A percentile compares a stretch with the other conserved stretches of the same genome.
phyloP scores from a whole-genome alignment of 2,797 vertebrate species.

The Delichon dasypus region DNA sequence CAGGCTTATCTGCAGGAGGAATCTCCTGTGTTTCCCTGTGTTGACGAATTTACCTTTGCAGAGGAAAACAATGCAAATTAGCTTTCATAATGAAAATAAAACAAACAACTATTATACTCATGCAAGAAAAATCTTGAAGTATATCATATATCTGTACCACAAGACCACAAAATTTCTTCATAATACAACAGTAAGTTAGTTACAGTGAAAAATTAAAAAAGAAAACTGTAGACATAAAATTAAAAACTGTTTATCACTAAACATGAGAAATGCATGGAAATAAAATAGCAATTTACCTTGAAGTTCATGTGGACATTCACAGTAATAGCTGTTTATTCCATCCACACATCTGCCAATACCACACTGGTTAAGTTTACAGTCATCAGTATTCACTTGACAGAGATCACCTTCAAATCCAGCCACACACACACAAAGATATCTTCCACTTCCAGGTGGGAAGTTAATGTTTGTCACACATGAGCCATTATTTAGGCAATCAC shows the following conservation, averaged over 20 bases:
- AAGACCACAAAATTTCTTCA: background rate
- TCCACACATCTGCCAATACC: slow-evolving; percentile 82
- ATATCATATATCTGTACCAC: background rate
- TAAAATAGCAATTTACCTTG: slow-evolving; percentile 75
- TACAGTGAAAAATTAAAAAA: background rate
- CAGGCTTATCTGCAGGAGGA: background rate
- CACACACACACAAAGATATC: slow-evolving; percentile 82
- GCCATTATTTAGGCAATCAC: slow-evolving; percentile 85
- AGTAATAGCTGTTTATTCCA: slow-evolving; percentile 81
- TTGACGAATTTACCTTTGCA: background rate
- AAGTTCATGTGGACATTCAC: slow-evolving; percentile 83
- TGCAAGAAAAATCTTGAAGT: background rate
- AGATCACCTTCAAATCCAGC: slow-evolving; percentile 80
- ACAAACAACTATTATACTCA: background rate
- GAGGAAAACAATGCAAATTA: background rate
- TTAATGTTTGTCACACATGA: slow-evolving; percentile 80
- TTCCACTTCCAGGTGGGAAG: slow-evolving; percentile 78
- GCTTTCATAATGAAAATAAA: background rate
- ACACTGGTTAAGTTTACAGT: slow-evolving; percentile 86
- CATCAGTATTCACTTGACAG: slow-evolving; percentile 81
- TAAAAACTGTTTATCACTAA: background rate
- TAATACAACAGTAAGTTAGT: background rate
- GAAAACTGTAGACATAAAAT: background rate
- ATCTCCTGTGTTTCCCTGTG: background rate
- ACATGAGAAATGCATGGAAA: background rate